Conservation (phyloP, 1,140 invertebrate genomes). For the Pachyrhynchus sulphureomaculatus region DNA sequence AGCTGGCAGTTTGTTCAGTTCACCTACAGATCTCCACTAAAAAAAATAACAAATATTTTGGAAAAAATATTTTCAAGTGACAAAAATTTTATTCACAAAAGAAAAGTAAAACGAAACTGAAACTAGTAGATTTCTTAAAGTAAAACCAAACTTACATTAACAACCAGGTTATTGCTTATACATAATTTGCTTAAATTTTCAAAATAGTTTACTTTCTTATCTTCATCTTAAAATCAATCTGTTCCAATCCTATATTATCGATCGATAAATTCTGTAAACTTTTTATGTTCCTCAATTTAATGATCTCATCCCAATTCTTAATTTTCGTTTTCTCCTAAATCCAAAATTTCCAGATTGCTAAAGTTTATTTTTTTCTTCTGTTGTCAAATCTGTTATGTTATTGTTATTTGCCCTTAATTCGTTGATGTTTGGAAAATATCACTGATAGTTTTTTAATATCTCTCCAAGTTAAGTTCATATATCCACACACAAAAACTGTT, state of each 20-base stretch:
- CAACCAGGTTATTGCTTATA: conserved; percentile 67
- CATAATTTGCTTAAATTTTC: conserved; percentile 59
- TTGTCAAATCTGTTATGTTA: conserved; percentile 43
- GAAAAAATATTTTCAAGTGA: background rate
- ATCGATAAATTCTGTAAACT: conserved; percentile 57
- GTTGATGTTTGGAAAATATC: conserved; percentile 72
- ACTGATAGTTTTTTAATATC: conserved; percentile 68
- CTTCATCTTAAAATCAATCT: conserved; percentile 53
- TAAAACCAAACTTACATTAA: conserved; percentile 55
- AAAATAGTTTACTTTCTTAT: conserved; percentile 51
- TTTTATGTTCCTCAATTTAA: conserved; percentile 68
- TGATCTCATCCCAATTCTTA: conserved; percentile 71
- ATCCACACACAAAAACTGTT: conserved; percentile 45
- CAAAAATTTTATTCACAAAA: background rate
- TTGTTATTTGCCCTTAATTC: conserved; percentile 63
- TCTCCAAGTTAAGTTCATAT: conserved; percentile 60
- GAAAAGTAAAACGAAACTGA: background rate
- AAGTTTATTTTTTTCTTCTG: conserved; percentile 36
- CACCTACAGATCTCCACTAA: conserved; percentile 77
- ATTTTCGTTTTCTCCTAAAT: conserved; percentile 79
- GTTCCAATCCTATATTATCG: conserved; percentile 53
- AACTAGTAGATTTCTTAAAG: background rate
- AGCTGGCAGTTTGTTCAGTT: conserved; percentile 75
- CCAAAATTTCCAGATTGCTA: conserved; percentile 56
- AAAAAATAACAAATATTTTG: conserved; percentile 1